phyloP scores from a whole-genome alignment of 2,888 invertebrate species.

The Caenorhabditis wallacei region DNA sequence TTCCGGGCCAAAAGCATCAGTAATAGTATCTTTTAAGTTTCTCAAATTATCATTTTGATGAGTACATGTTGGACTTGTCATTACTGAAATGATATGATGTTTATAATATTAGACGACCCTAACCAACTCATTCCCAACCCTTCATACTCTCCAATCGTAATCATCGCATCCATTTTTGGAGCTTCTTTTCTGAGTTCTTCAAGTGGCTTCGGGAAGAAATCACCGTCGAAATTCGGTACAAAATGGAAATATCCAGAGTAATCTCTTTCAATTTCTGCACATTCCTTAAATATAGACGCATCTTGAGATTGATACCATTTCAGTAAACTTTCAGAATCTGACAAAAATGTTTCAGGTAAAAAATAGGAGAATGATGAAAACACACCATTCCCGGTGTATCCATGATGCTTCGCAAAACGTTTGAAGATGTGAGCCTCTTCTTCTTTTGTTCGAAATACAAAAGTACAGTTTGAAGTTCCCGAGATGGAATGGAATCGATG shows the following conservation, averaged over 20 bases:
- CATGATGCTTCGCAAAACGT: conserved; percentile 61
- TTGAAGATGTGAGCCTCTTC: conserved; percentile 37
- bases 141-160: conserved; percentile 67
- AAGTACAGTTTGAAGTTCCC: conserved; percentile 66
- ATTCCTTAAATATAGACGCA: conserved; percentile 9
- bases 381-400: conserved; percentile 48
- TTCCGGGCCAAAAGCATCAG: background rate
- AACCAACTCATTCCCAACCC: conserved; percentile 67
- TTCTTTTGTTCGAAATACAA: conserved; percentile 45
- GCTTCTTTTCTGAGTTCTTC: conserved; percentile 65
- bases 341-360: no score
- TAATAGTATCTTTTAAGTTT: conserved; percentile 1
- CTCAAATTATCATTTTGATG: background rate
- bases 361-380: no score
- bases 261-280: background rate
- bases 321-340: conserved; percentile 42
- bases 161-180: conserved; percentile 63
- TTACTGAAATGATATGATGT: no score
- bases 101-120: no score
- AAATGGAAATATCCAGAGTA: conserved; percentile 60
- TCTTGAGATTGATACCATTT: conserved; percentile 55
- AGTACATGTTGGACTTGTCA: background rate
- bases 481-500: conserved; percentile 29
- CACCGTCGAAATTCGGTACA: conserved; percentile 70
- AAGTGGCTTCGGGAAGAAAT: conserved; percentile 71